Evolutionary conservation across 2,888 invertebrate genomes (phyloP), one percentile per base, ranked within the genome.

Genomic region (Protodeltote pygarga): DNA sequence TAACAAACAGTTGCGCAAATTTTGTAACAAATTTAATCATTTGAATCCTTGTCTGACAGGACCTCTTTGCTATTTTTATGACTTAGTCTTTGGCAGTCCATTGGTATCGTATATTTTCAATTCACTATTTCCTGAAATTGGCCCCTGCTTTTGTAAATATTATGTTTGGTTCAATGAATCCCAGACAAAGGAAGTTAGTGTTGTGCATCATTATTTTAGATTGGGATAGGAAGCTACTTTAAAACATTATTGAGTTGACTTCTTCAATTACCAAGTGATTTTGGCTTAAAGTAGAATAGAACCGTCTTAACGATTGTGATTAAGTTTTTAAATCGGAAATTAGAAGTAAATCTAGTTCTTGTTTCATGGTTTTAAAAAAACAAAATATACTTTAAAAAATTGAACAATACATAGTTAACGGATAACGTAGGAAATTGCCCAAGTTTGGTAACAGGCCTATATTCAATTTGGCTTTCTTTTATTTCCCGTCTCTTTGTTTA

Each of bases 391-490:
- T 20, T 42, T 20, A 25, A 3, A 44, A 46, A 29, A 55, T 51
- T 34, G 6, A 55, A 68, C 57, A 60, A 64, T 52, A 47, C 46
- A 52, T 53, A 57, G 50, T 54, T 62, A 66, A 57, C 31, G 29
- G 60, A 65, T 55, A 69, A 71, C 58, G 55, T 58, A 53, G 59
- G 69, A 76, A 72, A 70, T 72, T 73, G 61, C 62, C 62, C 57
- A 76, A 78, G 71, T 73, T 72, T 65, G 62, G 71, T 74, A 75
- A 79, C 73, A 71, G 63, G 63, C 59, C 65, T 68, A 73, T 73
- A 77, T 81, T 83, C 77, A 79, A 82, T 81, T 81, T 78, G 51
- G 75, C 65, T 73, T 79, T 76, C 79, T 77, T 80, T 82, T 80
- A 78, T 81, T 79, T 78, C 73, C 71, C 71, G 68, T 70, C 65